Evolutionary conservation across 2,113 vertebrate species (phyloP).

Genomic region (Protobothrops flavoviridis): DNA sequence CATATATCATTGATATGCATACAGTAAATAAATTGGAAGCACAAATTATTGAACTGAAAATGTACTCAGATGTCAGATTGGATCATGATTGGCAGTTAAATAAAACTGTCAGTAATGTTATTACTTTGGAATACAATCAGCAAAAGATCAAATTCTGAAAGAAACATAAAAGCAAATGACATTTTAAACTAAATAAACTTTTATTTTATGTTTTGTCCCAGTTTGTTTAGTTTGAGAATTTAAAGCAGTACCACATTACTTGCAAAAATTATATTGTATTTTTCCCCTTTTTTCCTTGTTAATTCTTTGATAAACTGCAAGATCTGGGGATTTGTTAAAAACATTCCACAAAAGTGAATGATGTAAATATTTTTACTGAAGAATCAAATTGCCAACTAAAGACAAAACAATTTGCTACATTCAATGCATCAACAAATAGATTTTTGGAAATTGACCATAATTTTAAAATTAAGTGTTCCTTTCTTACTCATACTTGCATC

Average conservation of each 20-base stretch:
- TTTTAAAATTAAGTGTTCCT: no score
- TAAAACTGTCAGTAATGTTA: not conserved
- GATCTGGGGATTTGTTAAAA: no score
- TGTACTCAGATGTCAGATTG: not conserved
- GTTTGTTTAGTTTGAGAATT: not conserved
- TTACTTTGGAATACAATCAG: not conserved
- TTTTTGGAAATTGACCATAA: no score
- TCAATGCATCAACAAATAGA: no score
- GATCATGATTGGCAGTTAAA: not conserved
- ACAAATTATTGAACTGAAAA: not conserved
- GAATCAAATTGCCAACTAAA: no score
- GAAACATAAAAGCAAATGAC: not conserved
- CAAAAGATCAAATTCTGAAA: not conserved
- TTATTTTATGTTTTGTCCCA: not conserved
- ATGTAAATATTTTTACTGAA: no score
- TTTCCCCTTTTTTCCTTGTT: not conserved
- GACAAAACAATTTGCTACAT: no score
- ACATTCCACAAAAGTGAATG: no score
- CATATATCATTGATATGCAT: not conserved
- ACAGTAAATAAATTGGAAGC: not conserved
- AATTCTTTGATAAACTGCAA: no score
- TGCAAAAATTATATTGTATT: not conserved
- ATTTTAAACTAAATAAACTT: not conserved
- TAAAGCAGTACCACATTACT: not conserved
- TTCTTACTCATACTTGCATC: no score